Base-by-base conservation (phyloP, 2,888 invertebrate species). In the Dorcus parallelipipedus region DNA sequence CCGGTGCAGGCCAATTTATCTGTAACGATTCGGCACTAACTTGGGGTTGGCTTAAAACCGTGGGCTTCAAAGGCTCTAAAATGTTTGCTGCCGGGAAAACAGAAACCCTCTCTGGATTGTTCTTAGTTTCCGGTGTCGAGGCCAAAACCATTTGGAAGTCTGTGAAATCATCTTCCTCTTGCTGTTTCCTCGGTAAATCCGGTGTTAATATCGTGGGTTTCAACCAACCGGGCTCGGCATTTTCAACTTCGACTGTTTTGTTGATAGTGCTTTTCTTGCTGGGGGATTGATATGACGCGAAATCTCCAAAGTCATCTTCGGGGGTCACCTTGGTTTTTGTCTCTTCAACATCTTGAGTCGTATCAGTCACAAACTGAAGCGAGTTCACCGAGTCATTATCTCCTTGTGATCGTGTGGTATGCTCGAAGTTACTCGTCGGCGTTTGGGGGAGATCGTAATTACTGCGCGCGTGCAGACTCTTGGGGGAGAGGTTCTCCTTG, bases 1-100 rank as follows among this genome's bases (percentile, higher is more conserved):
- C 86, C 9, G 86, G 85, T 70, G 84, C 83, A 3, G 85, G 85
- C 86, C 86, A 86, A 69, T 84, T 84, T 47, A 86, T 85, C 71
- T 83, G 80, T 1, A 41, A 10, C n/a, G 9, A 56, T 75, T 61
- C 57, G 75, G 74, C 40, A 76, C 73, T 41, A 76, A 76, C 53
- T 26, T 50, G 56, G 23, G 65, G 59, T 58, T 61, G 64, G 26
- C 3, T 26, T 39, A 68, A 51, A 40, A 68, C 59, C 33, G 52
- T 62, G 3, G 74, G 72, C 64, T 71, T 69, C 43, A 73, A 60
- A 7, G 72, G 71, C 66, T 71, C 67, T 8, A 56, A 39, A 45
- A 40, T 51, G 9, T 38, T 9, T 9, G 20, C 20, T 4, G 26
- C 3, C 2, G 26, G 26, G 26, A 26, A 26, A 26, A 26, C 26